Conservation (phyloP, 1,140 invertebrate genomes). For the Ips typographus region DNA sequence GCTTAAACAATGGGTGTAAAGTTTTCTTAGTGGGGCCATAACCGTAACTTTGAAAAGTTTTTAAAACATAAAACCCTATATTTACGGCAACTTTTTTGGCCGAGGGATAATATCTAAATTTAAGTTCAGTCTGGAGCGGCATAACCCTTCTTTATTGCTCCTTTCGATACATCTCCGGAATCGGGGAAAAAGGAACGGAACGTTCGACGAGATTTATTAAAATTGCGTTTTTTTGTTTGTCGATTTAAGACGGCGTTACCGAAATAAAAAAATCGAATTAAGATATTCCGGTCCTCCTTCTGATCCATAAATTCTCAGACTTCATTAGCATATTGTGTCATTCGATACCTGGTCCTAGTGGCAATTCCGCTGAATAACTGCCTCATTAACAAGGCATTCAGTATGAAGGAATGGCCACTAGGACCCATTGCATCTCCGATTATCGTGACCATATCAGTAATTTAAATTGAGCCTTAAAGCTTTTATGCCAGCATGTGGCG, state of each 20-base stretch:
- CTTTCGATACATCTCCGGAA: slow-evolving; percentile 45
- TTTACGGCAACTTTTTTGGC: slow-evolving; percentile 40
- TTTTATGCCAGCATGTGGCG: slow-evolving; percentile 31
- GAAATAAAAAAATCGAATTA: neutral
- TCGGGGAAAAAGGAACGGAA: slow-evolving; percentile 30
- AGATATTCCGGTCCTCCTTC: neutral
- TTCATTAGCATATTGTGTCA: slow-evolving; percentile 28
- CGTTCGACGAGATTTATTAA: slow-evolving; percentile 20
- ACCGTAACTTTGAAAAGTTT: slow-evolving; percentile 43
- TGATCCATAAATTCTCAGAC: slow-evolving; percentile 6
- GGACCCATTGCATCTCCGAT: slow-evolving; percentile 23
- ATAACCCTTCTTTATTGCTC: slow-evolving; percentile 47
- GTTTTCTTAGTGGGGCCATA: slow-evolving; percentile 38
- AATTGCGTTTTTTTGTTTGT: slow-evolving; percentile 7
- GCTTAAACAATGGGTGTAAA: slow-evolving; percentile 41
- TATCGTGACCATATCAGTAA: slow-evolving; percentile 35
- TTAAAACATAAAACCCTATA: slow-evolving; percentile 42
- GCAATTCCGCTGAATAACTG: slow-evolving; percentile 25
- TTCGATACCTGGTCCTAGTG: slow-evolving; percentile 22
- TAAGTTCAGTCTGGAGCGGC: slow-evolving; percentile 37
- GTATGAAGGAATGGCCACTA: slow-evolving; percentile 30
- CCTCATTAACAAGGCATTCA: slow-evolving; percentile 31
- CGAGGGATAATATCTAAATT: slow-evolving; percentile 46
- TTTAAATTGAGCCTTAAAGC: slow-evolving; percentile 35
- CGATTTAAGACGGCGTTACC: neutral